Base-by-base conservation (phyloP, 2,888 invertebrate genomes). In the Drosophila meridionalis region DNA sequence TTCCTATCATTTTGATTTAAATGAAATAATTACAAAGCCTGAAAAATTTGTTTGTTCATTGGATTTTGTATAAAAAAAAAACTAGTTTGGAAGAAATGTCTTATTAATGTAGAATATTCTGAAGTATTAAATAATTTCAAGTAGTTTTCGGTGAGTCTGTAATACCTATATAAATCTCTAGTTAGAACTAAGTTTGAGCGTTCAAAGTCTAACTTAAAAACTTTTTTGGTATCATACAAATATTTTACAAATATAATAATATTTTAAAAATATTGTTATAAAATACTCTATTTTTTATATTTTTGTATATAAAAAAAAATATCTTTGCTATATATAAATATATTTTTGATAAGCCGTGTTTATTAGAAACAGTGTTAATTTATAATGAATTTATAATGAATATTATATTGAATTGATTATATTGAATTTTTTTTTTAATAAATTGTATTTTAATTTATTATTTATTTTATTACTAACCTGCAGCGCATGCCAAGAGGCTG, bases 401-500 rank as follows among this genome's bases (percentile, higher is more conserved):
- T n/a, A 42, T 8, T 50, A 30, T 12, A 11, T 36, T 11, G 0
- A 36, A n/a, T 26, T n/a, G 20, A 20, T 20, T 20, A 20, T 20
- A 20, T 52, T 12, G 12, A 26, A 14, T 38, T 32, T 50, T 8
- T 34, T 34, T 34, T n/a, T 50, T 32, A 36, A 12, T 5, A n/a
- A 28, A 14, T 5, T 7, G 7, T 4, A 28, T 8, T 28, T 14
- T 26, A 12, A 26, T 12, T 52, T 32, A 6, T 45, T 3, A 43
- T 8, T 48, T 28, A 5, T 52, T 58, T 45, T 48, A 11, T 8
- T 87, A 91, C 90, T 83, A 87, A 91, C 91, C 91, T 91, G 91
- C 82, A 82, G 89, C 83, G 77, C 88, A 91, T 69, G 90, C 92
- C 83, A 91, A 76, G 65, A 90, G 86, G 76, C 90, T 85, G 50